Evolutionary conservation across 2,797 vertebrate genomes (phyloP), one percentile per base, ranked within the genome.

Genomic region (Mastacembelus armatus): DNA sequence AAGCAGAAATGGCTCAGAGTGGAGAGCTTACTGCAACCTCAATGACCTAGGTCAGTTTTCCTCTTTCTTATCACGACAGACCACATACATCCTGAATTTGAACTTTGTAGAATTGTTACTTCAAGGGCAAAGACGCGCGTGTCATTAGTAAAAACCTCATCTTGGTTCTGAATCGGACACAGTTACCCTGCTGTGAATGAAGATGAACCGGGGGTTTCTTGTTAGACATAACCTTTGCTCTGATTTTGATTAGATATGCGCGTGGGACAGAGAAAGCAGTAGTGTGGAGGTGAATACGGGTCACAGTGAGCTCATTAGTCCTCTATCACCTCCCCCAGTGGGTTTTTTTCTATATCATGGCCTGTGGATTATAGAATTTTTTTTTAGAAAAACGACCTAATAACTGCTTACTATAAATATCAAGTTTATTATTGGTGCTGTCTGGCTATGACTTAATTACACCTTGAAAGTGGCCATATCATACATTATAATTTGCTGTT

Each of bases 1-100:
- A 75, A 86, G 74, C 91, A 94, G 95, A 91, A 95, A 93, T 66
- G 92, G 94, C 78, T 91, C 94, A 77, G 95, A 96, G 81, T 97
- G 97, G 97, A 95, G 95, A 91, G 92, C 95, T 58, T 97, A 96
- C 95, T 95, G 95, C 94, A 97, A 95, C 92, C 95, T 97, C 89
- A 96, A 95, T 81, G 95, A 97, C 88, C 93, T 96, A 87, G 96
- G 97, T 98, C 85, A 96, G 96, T 96, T 57, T 61, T 55, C 24
- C 35, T 47, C 67, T 48, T 33, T 63, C 59, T 65, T 29, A 19
- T 42, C 49, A 42, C 58, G 10, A 67, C n/a, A 40, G 63, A 40
- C 24, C 42, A 59, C 57, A 51, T 42, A 38, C 26, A 43, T 21
- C 16, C 18, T 45, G 32, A 33, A 40, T 51, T 42, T 45, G 27